phyloP scores from a whole-genome alignment of 53 echinoderm and acorn worm species.

The Echinarachnius parma region DNA sequence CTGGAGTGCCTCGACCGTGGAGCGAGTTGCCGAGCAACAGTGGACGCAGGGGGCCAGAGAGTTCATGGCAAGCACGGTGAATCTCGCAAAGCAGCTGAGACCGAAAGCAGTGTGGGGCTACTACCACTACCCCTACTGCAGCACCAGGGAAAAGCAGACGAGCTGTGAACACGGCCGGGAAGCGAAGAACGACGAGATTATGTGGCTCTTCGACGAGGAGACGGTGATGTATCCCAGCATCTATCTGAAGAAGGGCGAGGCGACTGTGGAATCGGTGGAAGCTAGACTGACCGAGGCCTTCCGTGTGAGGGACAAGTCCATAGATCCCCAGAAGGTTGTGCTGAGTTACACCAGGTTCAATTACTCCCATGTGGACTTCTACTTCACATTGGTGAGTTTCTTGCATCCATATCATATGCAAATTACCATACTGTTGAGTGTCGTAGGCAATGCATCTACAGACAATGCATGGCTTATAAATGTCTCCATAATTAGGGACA shows the following conservation, averaged over 20 bases:
- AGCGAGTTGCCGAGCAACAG: constrained; percentile 54
- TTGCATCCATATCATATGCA: neutral
- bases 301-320: constrained; percentile 42
- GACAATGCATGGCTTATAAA: no score
- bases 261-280: constrained; percentile 3
- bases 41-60: constrained; percentile 61
- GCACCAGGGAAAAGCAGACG: no score
- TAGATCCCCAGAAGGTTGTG: constrained; percentile 26
- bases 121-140: constrained; percentile 81
- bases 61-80: constrained; percentile 59
- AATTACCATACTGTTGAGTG: neutral
- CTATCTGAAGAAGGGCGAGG: constrained; percentile 32
- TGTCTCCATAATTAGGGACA: neutral
- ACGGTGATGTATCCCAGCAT: constrained; percentile 78
- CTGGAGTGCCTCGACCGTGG: constrained; percentile 51
- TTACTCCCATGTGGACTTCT: constrained; percentile 47
- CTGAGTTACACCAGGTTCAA: constrained; percentile 69
- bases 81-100: constrained; percentile 52
- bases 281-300: constrained; percentile 55
- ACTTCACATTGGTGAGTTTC: constrained; percentile 56
- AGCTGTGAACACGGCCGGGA: constrained; percentile 1
- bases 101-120: constrained; percentile 76
- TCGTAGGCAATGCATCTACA: no score
- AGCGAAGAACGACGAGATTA: constrained; percentile 55
- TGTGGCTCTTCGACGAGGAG: constrained; percentile 67